Percentiles rank a stretch among this genome's conserved stretches.
These are phyloP conservation scores for Lutraria rhynchaena DNA, from an alignment of 1,140 invertebrate species.

Conservation along the genomic window DNA sequence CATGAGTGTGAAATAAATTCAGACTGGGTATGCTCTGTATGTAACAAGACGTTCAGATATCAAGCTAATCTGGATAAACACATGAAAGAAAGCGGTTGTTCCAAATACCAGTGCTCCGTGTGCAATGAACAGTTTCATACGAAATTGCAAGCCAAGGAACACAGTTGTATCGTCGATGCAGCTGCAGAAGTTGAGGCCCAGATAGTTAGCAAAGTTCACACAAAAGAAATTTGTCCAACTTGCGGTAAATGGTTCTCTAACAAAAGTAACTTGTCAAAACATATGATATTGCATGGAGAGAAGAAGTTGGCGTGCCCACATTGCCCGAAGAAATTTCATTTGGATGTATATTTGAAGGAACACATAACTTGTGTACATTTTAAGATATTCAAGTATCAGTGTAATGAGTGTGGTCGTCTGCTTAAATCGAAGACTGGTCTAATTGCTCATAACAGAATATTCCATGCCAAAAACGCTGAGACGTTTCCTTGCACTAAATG, in stretches of 20 bases:
- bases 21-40: conserved; percentile 33
- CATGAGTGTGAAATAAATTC: conserved; percentile 71
- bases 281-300: conserved; percentile 81
- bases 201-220: conserved; percentile 6
- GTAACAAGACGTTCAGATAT: conserved; percentile 46
- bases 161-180: conserved; percentile 7
- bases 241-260: conserved; percentile 78
- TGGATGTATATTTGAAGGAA: conserved; percentile 82
- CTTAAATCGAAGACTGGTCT: conserved; percentile 84
- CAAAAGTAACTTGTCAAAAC: conserved; percentile 81
- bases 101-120: conserved; percentile 64
- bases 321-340: conserved; percentile 83
- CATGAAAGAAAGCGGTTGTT: conserved; percentile 47
- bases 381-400: conserved; percentile 79
- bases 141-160: conserved; percentile 8
- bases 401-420: conserved; percentile 82
- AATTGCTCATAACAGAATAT: conserved; percentile 81
- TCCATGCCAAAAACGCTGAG: conserved; percentile 78
- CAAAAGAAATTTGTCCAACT: conserved; percentile 68
- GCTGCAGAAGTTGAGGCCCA: conserved; percentile 49
- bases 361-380: conserved; percentile 82
- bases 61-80: conserved; percentile 53
- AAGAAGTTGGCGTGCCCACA: conserved; percentile 82
- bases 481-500: conserved; percentile 83
- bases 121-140: conserved; percentile 41